Base-by-base conservation (phyloP, 1,140 invertebrate species). In the Oncopodura yosiiana region DNA sequence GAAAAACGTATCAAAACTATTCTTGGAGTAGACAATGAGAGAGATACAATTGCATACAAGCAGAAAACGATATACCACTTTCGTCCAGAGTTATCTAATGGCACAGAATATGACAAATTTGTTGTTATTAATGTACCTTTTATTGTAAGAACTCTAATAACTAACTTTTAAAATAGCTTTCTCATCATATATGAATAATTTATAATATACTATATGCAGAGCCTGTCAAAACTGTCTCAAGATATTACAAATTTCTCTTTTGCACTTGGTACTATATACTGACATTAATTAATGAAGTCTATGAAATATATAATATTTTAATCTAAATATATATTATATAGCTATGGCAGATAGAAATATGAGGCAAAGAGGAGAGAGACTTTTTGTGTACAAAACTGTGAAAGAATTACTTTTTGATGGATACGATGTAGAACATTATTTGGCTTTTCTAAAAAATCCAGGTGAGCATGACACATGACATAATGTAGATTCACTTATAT, bases 331-430 rank as follows among this genome's bases (percentile, higher is more conserved):
- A n/a, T n/a, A n/a, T n/a, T n/a, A n/a, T n/a, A n/a, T n/a, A n/a
- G n/a, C n/a, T n/a, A 34, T 64, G 11, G 53, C 59, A 5, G 62
- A 64, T 45, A 26, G 56, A 24, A 60, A 43, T 37, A 37, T 64
- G 36, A 14, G 62, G 26, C 58, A 64, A 30, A 19, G 58, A 48
- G 62, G 62, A 39, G 62, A 64, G 29, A 30, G 62, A 14, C 46
- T 64, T 5, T 64, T 64, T 45, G 61, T 36, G 2, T 60, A 42
- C n/a, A 53, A 58, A 24, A 61, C 52, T 27, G 58, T 64, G 12
- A 56, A 57, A 43, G 56, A 64, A 30, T 61, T 58, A 37, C 38
- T 64, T 11, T 64, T 64, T 56, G 62, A 64, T 37, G 62, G 62
- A 6, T 61, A 49, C 44, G 39, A 52, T 16, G 59, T 64, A 9